These are phyloP conservation scores for Acrocyrtus sp. DNA, from an alignment of 2,888 invertebrate genomes.

Conservation along the genomic window DNA sequence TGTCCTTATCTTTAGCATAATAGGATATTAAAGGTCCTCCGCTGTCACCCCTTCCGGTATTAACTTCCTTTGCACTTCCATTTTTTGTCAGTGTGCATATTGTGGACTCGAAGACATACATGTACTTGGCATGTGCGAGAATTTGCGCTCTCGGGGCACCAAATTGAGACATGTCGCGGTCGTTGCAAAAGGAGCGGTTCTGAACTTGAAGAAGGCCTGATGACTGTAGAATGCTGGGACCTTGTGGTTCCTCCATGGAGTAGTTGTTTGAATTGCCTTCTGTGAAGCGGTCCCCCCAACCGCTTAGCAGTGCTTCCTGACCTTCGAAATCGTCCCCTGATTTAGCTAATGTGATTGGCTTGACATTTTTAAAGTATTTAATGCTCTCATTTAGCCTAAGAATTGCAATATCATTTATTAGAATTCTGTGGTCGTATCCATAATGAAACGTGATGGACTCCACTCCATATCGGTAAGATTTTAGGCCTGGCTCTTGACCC, in stretches of 20 bases:
- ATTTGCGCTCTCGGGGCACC: constrained; percentile 28
- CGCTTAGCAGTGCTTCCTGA: constrained; percentile 45
- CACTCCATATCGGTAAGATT: constrained; percentile 51
- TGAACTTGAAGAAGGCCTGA: constrained; percentile 46
- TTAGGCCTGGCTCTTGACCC: not conserved
- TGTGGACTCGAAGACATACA: constrained; percentile 50
- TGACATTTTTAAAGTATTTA: constrained; percentile 46
- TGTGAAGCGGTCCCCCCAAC: constrained; percentile 54
- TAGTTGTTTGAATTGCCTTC: constrained; percentile 26
- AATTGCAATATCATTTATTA: constrained; percentile 59
- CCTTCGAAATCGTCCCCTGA: constrained; percentile 51
- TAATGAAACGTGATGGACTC: constrained; percentile 57
- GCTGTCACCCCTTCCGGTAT: constrained; percentile 55
- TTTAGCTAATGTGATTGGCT: constrained; percentile 48
- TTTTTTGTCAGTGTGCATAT: constrained; percentile 54
- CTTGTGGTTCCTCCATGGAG: constrained; percentile 16
- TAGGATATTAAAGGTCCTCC: constrained; percentile 54
- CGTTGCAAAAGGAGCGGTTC: constrained; percentile 50
- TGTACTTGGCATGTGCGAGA: constrained; percentile 52
- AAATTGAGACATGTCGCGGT: constrained; percentile 34
- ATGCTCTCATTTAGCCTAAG: constrained; percentile 54
- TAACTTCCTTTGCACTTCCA: constrained; percentile 27
- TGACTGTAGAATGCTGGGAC: constrained; percentile 50
- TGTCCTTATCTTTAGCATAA: not conserved
- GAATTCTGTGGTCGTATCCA: constrained; percentile 51